Percentiles rank a stretch among this genome's conserved stretches.
Conservation (phyloP, 2,113 vertebrate genomes). For the Vimba vimba region DNA sequence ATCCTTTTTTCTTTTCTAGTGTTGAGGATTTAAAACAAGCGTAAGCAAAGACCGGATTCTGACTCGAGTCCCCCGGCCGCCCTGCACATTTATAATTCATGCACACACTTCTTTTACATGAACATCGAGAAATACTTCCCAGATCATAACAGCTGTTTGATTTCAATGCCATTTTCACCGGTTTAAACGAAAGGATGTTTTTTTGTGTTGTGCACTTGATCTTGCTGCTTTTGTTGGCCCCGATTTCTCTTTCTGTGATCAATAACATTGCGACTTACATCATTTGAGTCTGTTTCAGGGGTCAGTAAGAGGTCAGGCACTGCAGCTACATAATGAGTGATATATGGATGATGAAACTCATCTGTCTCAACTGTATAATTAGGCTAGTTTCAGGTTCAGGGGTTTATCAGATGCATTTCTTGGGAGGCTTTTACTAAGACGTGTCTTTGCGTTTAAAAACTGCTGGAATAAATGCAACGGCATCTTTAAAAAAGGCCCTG, state of each 20-base stretch:
- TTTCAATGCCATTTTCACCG: background rate
- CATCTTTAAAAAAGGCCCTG: background rate
- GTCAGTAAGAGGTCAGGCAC: background rate
- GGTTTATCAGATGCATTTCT: background rate
- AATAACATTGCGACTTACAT: background rate
- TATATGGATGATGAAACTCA: background rate
- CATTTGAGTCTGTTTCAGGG: background rate
- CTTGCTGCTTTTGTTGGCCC: background rate
- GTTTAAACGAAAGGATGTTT: background rate
- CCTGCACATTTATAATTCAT: background rate
- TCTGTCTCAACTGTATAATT: background rate
- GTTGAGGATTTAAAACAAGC: background rate
- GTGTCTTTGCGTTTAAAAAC: background rate
- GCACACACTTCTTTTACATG: background rate
- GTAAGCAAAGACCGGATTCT: background rate
- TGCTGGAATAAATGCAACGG: background rate
- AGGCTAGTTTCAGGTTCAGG: background rate
- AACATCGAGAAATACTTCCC: background rate
- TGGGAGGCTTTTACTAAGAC: background rate
- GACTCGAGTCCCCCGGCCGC: background rate
- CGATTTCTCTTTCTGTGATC: background rate
- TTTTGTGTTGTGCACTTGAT: background rate
- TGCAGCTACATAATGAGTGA: background rate
- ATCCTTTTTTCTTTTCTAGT: background rate
- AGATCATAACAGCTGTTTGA: background rate